phyloP scores from a whole-genome alignment of 1,140 invertebrate genomes.

The Laupala kohalensis region DNA sequence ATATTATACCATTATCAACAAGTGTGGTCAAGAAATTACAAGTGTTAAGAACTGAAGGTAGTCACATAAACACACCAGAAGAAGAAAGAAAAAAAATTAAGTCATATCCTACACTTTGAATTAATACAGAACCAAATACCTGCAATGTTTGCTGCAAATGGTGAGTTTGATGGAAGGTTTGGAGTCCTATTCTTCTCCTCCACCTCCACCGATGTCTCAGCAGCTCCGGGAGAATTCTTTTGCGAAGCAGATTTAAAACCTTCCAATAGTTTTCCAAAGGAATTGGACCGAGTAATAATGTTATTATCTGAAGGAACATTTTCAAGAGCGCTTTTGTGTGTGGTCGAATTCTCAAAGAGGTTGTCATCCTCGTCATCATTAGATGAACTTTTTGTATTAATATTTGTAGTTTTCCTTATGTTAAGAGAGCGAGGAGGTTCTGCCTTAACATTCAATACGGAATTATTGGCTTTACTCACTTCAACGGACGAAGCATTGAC shows the following conservation, averaged over 20 bases:
- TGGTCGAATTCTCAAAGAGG: not conserved
- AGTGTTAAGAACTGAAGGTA: not conserved
- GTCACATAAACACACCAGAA: no score
- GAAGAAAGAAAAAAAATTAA: no score
- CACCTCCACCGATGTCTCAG: not conserved
- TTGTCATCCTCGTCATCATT: slow-evolving; percentile 7
- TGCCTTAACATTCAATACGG: not conserved
- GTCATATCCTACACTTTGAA: no score
- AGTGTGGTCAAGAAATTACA: no score
- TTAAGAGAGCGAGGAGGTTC: slow-evolving; percentile 3
- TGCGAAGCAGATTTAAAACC: not conserved
- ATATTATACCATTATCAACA: no score
- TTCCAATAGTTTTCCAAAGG: not conserved
- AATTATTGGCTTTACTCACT: not conserved
- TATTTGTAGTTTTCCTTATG: not conserved
- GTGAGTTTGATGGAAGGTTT: no score
- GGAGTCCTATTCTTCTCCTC: not conserved
- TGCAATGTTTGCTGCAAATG: no score
- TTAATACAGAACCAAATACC: no score
- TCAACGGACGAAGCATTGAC: no score
- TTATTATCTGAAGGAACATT: not conserved
- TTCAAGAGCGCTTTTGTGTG: not conserved
- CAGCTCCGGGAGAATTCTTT: not conserved
- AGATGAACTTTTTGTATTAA: not conserved
- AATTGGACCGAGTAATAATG: not conserved